A percentile compares a stretch with the other conserved stretches of the same genome.
Conservation (phyloP, 2,113 vertebrate genomes). For the Narcine bancroftii region DNA sequence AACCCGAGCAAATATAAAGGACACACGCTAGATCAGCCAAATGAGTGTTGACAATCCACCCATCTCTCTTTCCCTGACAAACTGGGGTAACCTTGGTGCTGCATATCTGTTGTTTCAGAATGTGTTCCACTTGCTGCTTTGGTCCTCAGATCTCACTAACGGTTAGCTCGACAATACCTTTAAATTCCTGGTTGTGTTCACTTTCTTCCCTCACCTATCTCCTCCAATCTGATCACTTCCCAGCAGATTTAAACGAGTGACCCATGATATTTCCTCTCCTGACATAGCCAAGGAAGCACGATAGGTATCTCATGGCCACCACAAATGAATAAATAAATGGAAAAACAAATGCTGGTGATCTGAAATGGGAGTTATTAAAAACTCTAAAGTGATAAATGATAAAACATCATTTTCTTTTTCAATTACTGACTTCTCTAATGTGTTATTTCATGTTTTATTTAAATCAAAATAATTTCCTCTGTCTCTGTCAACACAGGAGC, state of each 20-base stretch:
- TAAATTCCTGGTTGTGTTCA: background rate
- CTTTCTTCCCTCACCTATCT: background rate
- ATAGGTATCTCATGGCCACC: background rate
- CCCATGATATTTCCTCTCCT: background rate
- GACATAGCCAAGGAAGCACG: background rate
- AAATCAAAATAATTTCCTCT: background rate
- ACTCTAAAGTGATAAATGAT: background rate
- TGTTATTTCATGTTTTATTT: no score
- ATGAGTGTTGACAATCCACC: background rate
- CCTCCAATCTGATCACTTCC: background rate
- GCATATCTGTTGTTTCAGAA: background rate
- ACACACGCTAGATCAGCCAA: background rate
- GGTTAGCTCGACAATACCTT: background rate
- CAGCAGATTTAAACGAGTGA: background rate
- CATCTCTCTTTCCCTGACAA: background rate
- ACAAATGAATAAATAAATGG: background rate
- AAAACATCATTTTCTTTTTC: background rate
- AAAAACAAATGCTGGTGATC: background rate
- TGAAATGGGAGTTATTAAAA: background rate
- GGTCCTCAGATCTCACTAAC: background rate
- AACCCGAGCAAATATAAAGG: background rate
- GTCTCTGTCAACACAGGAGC: background rate
- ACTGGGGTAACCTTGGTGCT: background rate
- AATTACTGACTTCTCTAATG: no score
- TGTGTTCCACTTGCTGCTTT: background rate